Conservation (phyloP, 1,140 invertebrate genomes). For the Laupala kohalensis region DNA sequence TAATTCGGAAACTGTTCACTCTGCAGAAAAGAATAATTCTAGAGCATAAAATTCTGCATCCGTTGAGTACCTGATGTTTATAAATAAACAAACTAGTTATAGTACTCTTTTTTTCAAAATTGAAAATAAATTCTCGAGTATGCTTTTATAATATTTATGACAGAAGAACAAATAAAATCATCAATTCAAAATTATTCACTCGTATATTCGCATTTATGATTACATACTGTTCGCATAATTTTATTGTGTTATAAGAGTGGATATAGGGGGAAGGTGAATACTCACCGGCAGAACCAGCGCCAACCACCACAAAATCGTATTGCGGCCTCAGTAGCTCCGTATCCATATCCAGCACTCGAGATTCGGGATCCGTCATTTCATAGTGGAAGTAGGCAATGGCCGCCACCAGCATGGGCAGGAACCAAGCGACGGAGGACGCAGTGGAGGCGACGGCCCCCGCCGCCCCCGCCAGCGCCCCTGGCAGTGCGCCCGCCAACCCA, state of each 20-base stretch:
- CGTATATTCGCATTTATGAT: conserved; percentile 17
- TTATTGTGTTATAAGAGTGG: background rate
- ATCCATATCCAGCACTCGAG: conserved; percentile 48
- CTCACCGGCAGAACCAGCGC: conserved; percentile 81
- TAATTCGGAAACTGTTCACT: no score
- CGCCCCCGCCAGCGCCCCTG: conserved; percentile 31
- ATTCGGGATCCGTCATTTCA: conserved; percentile 61
- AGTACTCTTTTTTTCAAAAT: no score
- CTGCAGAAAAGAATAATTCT: no score
- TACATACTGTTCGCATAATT: background rate
- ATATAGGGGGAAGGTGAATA: no score
- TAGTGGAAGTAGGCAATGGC: conserved; percentile 72
- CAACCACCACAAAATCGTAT: conserved; percentile 83
- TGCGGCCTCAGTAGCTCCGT: conserved; percentile 46
- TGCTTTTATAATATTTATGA: no score
- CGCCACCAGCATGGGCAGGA: conserved; percentile 63
- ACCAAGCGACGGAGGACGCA: conserved; percentile 50
- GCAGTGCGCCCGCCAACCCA: conserved; percentile 34
- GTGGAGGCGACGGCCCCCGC: conserved; percentile 29
- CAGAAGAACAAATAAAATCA: no score
- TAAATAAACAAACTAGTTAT: no score
- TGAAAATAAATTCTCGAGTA: no score
- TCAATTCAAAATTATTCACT: background rate
- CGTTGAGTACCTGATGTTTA: no score
- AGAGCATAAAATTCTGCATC: no score